Evolutionary conservation across 2,797 vertebrate species (phyloP), one percentile per base, ranked within the genome.

Genomic region (Avahi laniger): DNA sequence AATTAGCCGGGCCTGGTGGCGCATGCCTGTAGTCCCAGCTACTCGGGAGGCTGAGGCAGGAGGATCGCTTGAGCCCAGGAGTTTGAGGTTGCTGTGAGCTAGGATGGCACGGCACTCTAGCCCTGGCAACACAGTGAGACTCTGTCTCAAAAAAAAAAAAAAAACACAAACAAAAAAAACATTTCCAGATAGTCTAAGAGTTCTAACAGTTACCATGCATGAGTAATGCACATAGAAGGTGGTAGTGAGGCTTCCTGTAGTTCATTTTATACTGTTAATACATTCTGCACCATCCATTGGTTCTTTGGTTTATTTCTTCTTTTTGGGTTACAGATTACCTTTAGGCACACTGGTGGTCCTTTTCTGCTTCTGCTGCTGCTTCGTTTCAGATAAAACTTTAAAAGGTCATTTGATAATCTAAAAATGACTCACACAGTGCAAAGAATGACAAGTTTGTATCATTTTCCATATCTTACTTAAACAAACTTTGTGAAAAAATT

Each of bases 331-430:
- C 52, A 75, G 33, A 85, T 81, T 84, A 69, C 43, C 24, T 92
- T 57, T 72, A 54, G 54, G 57, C 26, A 33, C 33, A 41, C 54
- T 65, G 38, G 38, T 48, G 35, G 14, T 43, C 6, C 2, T 84
- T 24, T 54, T 28, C 33, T 59, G 22, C 1, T 52, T 59, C 57
- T 59, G 57, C 26, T 80, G 38, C 28, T 50, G 41, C 41, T 43
- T 72, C 46, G 50, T 35, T 54, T 57, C 35, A 35, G 24, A 76
- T 81, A 63, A 85, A 86, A 87, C 35, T 87, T 81, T 35, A 33
- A 91, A 90, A 84, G 43, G 72, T 89, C 50, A 79, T 85, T 57
- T 69, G 67, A 70, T 89, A 17, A 41, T 72, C 63, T 93, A 81
- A 84, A 83, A 84, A 14, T 85, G 73, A 86, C 48, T 90, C 15